These are phyloP conservation scores for Synergus gifuensis DNA, from an alignment of 2,888 invertebrate species.

Conservation along the genomic window DNA sequence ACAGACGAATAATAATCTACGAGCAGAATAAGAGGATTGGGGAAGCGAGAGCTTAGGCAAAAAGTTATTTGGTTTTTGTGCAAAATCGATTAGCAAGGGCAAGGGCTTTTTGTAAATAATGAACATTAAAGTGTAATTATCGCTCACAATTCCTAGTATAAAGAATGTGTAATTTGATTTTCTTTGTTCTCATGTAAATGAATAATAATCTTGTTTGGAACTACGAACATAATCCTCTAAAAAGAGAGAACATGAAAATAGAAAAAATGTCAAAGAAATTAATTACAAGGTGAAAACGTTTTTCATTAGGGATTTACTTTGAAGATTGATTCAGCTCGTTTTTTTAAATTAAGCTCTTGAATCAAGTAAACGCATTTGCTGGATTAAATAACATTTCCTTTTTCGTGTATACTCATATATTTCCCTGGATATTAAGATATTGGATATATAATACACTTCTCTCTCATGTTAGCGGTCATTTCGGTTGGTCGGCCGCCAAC, in stretches of 20 bases:
- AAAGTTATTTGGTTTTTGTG: constrained; percentile 22
- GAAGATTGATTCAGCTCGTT: no score
- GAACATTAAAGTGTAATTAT: constrained; percentile 19
- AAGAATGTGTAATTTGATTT: not conserved
- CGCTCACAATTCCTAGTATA: not conserved
- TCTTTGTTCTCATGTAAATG: not conserved
- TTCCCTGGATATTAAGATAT: no score
- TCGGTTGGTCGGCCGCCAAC: no score
- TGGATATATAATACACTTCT: no score
- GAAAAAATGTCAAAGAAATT: not conserved
- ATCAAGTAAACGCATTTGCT: no score
- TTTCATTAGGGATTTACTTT: not conserved
- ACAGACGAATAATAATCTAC: constrained; percentile 58
- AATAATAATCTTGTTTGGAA: not conserved
- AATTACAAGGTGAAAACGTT: not conserved
- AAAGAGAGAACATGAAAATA: not conserved
- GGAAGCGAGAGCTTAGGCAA: constrained; percentile 12
- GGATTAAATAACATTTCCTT: no score
- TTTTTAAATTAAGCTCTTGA: no score
- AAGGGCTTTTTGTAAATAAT: constrained; percentile 8
- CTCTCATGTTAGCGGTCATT: no score
- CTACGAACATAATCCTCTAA: not conserved
- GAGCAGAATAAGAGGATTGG: constrained; percentile 36
- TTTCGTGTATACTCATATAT: no score
- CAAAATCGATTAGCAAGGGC: constrained; percentile 21